Conservation (phyloP, 1,140 invertebrate genomes). For the Homarus americanus region DNA sequence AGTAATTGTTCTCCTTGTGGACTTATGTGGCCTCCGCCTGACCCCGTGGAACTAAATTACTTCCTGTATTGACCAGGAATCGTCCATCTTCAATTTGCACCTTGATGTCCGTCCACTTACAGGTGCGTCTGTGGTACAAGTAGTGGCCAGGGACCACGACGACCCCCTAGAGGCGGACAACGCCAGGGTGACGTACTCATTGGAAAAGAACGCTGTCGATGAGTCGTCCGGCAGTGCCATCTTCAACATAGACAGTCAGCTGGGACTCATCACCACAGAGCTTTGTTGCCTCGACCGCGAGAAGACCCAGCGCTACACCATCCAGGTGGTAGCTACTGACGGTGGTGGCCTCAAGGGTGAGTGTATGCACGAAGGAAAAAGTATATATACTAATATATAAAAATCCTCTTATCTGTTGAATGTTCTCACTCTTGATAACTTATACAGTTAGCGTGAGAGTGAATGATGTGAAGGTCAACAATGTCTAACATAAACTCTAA, state of each 20-base stretch:
- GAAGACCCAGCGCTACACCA: conserved; percentile 31
- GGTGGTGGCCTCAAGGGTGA: conserved; percentile 8
- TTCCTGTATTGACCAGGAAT: no score
- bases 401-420: no score
- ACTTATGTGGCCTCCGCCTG: no score
- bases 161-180: conserved; percentile 28
- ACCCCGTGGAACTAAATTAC: no score
- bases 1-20: no score
- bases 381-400: no score
- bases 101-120: background rate
- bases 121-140: conserved; percentile 11
- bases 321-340: conserved; percentile 33
- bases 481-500: no score
- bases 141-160: conserved; percentile 9
- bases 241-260: conserved; percentile 23
- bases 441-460: no score
- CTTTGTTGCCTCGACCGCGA: conserved; percentile 19
- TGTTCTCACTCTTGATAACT: no score
- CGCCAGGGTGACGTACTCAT: conserved; percentile 12
- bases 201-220: conserved; percentile 34
- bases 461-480: no score
- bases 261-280: conserved; percentile 31
- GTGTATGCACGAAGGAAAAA: no score
- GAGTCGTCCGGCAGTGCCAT: conserved; percentile 22
- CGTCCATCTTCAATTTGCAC: no score